Percentiles rank a stretch among this genome's conserved stretches.
phyloP scores from a whole-genome alignment of 2,797 vertebrate species.

The Notoglanidium macrostoma region DNA sequence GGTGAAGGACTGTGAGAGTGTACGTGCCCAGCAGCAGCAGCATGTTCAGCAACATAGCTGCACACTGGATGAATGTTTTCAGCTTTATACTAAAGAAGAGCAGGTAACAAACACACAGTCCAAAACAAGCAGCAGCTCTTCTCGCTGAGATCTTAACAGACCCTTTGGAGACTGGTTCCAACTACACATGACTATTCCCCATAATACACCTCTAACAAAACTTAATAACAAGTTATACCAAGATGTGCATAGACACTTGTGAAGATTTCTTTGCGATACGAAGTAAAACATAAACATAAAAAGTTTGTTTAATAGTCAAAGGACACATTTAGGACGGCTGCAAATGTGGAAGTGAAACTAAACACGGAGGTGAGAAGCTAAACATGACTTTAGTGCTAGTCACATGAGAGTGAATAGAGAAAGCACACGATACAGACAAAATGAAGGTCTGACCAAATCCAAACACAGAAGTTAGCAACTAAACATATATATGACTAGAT shows the following conservation, averaged over 20 bases:
- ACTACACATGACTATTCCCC: neutral
- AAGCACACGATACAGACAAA: neutral
- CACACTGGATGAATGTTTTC: conserved; percentile 84
- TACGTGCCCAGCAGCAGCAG: conserved; percentile 75
- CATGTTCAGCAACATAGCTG: conserved; percentile 81
- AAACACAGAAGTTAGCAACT: neutral
- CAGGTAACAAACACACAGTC: conserved; percentile 70
- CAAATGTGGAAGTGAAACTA: neutral
- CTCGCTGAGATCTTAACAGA: neutral
- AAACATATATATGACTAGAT: neutral
- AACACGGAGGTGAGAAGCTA: neutral
- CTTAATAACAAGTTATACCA: too few species aligned
- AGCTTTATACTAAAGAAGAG: conserved; percentile 89
- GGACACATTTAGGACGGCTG: neutral
- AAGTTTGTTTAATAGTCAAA: neutral
- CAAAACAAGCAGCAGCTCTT: neutral
- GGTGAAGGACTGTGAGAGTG: conserved; percentile 80
- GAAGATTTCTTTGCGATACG: neutral
- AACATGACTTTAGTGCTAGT: neutral
- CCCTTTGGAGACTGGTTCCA: neutral
- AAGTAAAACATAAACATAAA: too few species aligned
- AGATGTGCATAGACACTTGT: neutral
- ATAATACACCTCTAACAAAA: neutral
- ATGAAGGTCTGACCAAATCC: neutral
- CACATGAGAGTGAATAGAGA: neutral